phyloP scores from a whole-genome alignment of 2,113 vertebrate species.

The Datnioides undecimradiatus region DNA sequence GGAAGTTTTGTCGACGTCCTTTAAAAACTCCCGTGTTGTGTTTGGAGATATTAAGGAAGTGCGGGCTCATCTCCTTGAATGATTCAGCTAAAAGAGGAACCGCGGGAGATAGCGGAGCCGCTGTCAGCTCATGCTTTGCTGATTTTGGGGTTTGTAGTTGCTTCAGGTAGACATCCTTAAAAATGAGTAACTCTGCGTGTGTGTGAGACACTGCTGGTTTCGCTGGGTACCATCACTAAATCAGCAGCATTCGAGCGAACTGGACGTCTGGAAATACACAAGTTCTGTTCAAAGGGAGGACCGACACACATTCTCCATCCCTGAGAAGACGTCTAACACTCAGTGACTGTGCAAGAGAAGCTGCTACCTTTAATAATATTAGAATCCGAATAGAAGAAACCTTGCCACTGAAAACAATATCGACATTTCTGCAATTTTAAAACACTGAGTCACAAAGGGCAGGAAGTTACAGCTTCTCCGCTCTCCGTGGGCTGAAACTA shows the following conservation, averaged over 20 bases:
- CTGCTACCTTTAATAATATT: not conserved
- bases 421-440: not conserved
- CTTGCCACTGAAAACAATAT: not conserved
- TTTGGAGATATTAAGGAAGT: constrained; percentile 18
- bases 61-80: not conserved
- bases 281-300: not conserved
- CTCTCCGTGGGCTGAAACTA: not conserved
- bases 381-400: constrained; percentile 12
- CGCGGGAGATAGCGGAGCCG: not conserved
- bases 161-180: constrained; percentile 24
- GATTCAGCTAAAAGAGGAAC: not conserved
- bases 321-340: not conserved
- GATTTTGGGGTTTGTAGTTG: constrained; percentile 9
- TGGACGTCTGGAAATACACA: not conserved
- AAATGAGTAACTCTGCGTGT: constrained; percentile 37
- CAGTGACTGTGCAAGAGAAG: not conserved
- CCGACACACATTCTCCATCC: not conserved
- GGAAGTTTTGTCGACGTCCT: not conserved
- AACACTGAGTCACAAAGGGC: not conserved
- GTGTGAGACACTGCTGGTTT: constrained; percentile 8
- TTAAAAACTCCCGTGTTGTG: not conserved
- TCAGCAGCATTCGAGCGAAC: not conserved
- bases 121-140: constrained; percentile 29
- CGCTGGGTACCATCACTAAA: not conserved
- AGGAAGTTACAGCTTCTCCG: not conserved